Evolutionary conservation across 2,797 vertebrate genomes (phyloP).

Genomic region (Myioborus melanocephalus): DNA sequence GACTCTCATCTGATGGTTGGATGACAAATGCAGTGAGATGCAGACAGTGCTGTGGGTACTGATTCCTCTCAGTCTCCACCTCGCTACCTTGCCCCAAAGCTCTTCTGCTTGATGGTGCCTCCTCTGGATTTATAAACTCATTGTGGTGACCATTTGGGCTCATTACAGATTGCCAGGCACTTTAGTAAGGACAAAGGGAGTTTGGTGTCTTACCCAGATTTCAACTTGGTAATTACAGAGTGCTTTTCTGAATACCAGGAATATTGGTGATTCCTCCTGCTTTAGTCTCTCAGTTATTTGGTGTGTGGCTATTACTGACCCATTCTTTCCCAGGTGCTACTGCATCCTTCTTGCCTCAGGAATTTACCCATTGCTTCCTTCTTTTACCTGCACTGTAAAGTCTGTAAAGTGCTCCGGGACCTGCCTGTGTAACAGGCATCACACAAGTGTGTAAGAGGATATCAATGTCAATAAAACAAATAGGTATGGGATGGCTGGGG

Average conservation of each 20-base stretch:
- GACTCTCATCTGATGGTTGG: rapidly evolving
- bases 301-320: background rate
- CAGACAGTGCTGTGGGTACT: background rate
- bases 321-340: background rate
- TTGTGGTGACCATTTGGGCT: background rate
- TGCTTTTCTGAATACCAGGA: background rate
- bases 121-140: background rate
- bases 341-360: background rate
- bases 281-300: background rate
- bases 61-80: background rate
- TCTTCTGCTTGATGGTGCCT: background rate
- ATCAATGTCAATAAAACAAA: background rate
- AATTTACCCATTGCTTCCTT: background rate
- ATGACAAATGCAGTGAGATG: background rate
- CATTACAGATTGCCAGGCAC: background rate
- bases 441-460: background rate
- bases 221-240: background rate
- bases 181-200: background rate
- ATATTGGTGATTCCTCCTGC: background rate
- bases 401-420: background rate
- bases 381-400: background rate
- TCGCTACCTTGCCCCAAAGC: background rate
- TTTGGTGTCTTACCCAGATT: background rate
- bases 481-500: background rate
- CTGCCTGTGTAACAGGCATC: background rate